Conservation (phyloP, 2,113 vertebrate species). For the Fregetta grallaria region DNA sequence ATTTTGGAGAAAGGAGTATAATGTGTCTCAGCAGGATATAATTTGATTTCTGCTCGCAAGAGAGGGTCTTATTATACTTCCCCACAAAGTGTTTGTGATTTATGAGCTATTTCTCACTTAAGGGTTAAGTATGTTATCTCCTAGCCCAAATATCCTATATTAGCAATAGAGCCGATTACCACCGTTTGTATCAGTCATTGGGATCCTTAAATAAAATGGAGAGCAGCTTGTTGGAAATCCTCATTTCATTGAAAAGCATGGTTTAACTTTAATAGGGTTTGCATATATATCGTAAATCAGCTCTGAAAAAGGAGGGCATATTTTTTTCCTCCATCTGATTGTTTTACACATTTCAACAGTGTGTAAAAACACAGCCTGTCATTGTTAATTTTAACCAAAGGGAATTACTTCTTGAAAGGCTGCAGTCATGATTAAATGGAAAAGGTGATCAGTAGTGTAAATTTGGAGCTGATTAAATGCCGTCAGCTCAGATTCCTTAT, state of each 20-base stretch:
- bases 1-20: slow-evolving; percentile 36
- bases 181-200: slow-evolving; percentile 29
- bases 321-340: slow-evolving; percentile 42
- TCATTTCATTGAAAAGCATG: slow-evolving; percentile 66
- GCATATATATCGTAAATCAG: slow-evolving; percentile 67
- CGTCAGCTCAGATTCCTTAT: slow-evolving; percentile 45
- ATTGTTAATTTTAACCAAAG: slow-evolving; percentile 61
- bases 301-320: slow-evolving; percentile 32
- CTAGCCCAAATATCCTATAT: slow-evolving; percentile 22
- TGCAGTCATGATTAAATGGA: slow-evolving; percentile 40
- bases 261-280: slow-evolving; percentile 71
- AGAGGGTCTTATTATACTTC: slow-evolving; percentile 3
- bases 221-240: slow-evolving; percentile 56
- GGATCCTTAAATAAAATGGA: slow-evolving; percentile 58
- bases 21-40: slow-evolving; percentile 39
- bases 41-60: slow-evolving; percentile 23
- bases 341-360: slow-evolving; percentile 52
- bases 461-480: slow-evolving; percentile 66
- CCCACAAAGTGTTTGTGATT: slow-evolving; percentile 34
- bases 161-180: slow-evolving; percentile 22
- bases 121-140: slow-evolving; percentile 54
- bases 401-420: slow-evolving; percentile 59
- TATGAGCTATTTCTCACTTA: slow-evolving; percentile 56
- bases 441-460: slow-evolving; percentile 68
- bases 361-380: slow-evolving; percentile 56